Conservation (phyloP, 2,888 invertebrate species). For the Theodoxus fluviatilis region DNA sequence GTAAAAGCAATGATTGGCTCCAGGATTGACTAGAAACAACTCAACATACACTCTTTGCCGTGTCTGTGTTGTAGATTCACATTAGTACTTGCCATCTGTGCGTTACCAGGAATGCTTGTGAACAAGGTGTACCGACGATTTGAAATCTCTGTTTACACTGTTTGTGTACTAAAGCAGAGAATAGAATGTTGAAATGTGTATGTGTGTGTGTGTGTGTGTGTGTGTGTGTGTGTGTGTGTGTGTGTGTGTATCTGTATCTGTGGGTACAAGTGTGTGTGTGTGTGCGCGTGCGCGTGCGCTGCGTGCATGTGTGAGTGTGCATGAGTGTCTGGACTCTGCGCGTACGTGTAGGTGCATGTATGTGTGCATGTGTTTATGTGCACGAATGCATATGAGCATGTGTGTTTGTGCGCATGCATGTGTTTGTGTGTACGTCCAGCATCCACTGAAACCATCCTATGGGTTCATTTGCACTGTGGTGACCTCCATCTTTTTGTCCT, state of each 20-base stretch:
- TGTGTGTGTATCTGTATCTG: neutral
- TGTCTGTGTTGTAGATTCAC: too few relatives aligned
- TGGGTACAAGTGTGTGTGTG: neutral
- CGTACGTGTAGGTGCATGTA: neutral
- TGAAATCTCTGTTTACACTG: too few relatives aligned
- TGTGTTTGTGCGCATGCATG: neutral
- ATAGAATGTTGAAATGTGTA: neutral
- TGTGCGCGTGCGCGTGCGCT: neutral
- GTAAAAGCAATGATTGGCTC: too few relatives aligned
- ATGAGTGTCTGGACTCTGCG: too few relatives aligned
- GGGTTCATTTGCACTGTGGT: neutral
- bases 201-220: neutral
- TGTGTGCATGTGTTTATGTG: neutral
- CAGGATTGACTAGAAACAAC: too few relatives aligned
- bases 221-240: neutral
- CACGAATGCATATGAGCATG: neutral
- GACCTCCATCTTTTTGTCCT: neutral
- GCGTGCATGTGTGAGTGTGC: neutral
- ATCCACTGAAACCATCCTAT: neutral
- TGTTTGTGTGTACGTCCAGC: neutral
- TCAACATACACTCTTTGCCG: too few relatives aligned
- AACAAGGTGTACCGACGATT: too few relatives aligned
- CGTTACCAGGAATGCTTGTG: too few relatives aligned
- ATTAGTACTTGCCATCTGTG: too few relatives aligned
- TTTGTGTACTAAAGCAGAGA: neutral